phyloP scores from a whole-genome alignment of 1,140 invertebrate species.

The Melanaphis sacchari region DNA sequence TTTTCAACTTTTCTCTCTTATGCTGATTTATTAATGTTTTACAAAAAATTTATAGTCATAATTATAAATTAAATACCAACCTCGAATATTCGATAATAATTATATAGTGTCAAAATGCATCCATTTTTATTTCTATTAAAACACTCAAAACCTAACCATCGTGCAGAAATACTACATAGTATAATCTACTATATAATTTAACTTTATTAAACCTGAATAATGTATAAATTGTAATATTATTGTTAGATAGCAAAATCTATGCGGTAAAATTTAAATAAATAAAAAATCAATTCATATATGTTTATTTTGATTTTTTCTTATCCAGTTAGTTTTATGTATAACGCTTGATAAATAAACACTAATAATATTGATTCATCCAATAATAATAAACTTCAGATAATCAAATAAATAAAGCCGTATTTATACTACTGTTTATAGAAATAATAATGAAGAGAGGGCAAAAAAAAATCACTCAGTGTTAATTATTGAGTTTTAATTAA shows the following conservation, averaged over 20 bases:
- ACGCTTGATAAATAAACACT: not conserved
- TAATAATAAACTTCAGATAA: not conserved
- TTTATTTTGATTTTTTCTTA: not conserved
- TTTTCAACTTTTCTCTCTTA: not conserved
- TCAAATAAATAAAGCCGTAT: not conserved
- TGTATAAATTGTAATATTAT: too few species aligned
- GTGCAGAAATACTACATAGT: too few species aligned
- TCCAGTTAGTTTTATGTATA: not conserved
- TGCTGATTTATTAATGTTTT: not conserved
- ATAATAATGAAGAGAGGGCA: not conserved
- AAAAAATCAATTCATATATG: not conserved
- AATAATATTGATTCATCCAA: not conserved
- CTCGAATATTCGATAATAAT: not conserved
- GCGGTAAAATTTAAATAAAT: not conserved
- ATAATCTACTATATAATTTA: too few species aligned
- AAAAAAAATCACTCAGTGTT: not conserved
- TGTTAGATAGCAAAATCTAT: too few species aligned
- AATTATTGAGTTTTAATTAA: not conserved
- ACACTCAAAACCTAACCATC: not conserved
- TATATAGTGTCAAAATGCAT: not conserved
- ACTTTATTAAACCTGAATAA: too few species aligned
- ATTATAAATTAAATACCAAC: not conserved
- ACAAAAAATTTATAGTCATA: not conserved
- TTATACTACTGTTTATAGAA: not conserved
- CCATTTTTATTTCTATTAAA: not conserved